These are phyloP conservation scores for Caretta caretta DNA, from an alignment of 2,113 vertebrate species.

Conservation along the genomic window DNA sequence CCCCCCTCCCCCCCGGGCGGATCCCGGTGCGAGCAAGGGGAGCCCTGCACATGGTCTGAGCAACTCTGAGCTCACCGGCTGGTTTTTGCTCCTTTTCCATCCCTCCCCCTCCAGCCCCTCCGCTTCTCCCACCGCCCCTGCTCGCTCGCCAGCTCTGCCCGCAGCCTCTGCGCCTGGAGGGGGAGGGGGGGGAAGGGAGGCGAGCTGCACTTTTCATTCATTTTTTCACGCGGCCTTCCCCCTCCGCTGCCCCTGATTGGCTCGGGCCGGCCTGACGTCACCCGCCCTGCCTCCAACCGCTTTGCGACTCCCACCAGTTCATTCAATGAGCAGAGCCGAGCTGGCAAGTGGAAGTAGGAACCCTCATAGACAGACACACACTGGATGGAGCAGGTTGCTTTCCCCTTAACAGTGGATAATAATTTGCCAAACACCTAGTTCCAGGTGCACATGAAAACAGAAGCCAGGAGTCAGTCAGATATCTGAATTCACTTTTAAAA, in stretches of 20 bases:
- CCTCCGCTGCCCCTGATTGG: conserved; percentile 48
- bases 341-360: not conserved
- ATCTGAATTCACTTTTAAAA: not conserved
- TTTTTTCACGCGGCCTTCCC: conserved; percentile 65
- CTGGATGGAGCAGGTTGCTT: not conserved
- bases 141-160: not conserved
- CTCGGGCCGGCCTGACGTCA: conserved; percentile 31
- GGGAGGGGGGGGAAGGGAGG: not conserved
- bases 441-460: not conserved
- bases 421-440: too few relatives aligned
- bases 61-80: not conserved
- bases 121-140: not conserved
- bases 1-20: not conserved
- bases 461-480: not conserved
- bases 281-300: conserved; percentile 2
- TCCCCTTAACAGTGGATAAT: fast-evolving
- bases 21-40: not conserved
- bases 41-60: not conserved
- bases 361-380: not conserved
- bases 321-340: conserved; percentile 2
- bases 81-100: not conserved
- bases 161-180: conserved; percentile 54
- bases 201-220: conserved; percentile 70
- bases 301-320: not conserved
- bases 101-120: not conserved